Conservation (phyloP, 2,888 invertebrate genomes). For the Stenichneumon culpator region DNA sequence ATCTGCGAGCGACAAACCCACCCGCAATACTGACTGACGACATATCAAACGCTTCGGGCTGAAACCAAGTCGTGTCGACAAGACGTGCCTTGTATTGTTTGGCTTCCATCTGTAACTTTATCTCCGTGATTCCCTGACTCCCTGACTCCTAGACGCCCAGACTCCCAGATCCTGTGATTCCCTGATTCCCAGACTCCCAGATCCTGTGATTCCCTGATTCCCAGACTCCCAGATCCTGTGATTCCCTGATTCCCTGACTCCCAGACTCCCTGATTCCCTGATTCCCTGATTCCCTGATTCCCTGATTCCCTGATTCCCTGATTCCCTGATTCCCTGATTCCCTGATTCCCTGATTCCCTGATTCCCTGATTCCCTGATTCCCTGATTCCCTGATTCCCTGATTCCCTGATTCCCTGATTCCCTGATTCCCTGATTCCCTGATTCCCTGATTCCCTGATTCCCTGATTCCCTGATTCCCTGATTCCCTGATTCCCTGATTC, state of each 20-base stretch:
- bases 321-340: not conserved
- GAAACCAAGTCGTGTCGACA: constrained; percentile 60
- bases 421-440: not conserved
- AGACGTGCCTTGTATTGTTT: constrained; percentile 61
- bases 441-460: not conserved
- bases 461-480: not conserved
- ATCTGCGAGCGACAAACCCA: constrained; percentile 38
- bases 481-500: not conserved
- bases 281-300: not conserved
- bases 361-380: not conserved
- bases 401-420: not conserved
- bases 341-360: not conserved
- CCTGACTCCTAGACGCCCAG: not conserved
- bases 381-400: not conserved
- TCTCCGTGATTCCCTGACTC: not conserved
- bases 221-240: not conserved
- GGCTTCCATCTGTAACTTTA: constrained; percentile 49
- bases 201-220: not conserved
- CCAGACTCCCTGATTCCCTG: not conserved
- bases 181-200: not conserved
- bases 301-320: no score
- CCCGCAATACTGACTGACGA: constrained; percentile 81
- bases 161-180: not conserved
- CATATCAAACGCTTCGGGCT: constrained; percentile 81
- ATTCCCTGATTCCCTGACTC: not conserved